Conservation (phyloP, 2,797 vertebrate species). For the Margarornis squamiger region DNA sequence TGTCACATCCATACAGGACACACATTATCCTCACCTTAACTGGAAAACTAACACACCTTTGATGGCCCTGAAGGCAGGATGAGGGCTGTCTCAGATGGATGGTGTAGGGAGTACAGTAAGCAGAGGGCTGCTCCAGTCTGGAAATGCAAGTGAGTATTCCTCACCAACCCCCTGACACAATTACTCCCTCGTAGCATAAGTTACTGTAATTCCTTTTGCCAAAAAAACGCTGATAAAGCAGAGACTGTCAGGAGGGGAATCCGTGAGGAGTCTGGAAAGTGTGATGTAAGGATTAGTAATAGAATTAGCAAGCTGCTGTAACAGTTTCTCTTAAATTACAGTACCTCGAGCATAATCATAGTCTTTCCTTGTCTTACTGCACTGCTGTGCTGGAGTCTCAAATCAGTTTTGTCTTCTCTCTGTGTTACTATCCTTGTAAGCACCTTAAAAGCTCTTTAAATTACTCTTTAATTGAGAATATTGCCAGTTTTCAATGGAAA, state of each 20-base stretch:
- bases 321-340: background rate
- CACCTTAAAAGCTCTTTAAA: background rate
- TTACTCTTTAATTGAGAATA: background rate
- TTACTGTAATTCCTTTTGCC: background rate
- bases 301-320: background rate
- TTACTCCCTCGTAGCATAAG: background rate
- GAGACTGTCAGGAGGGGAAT: background rate
- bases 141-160: background rate
- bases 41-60: background rate
- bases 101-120: background rate
- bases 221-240: background rate
- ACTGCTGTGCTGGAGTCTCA: background rate
- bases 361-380: background rate
- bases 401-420: background rate
- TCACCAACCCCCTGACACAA: background rate
- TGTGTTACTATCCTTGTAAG: background rate
- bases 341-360: background rate
- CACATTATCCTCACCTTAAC: background rate
- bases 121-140: background rate
- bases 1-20: background rate
- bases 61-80: background rate
- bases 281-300: background rate
- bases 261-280: background rate
- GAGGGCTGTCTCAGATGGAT: background rate
- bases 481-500: background rate